Base-by-base conservation (phyloP, 2,888 invertebrate species). In the Pyrochroa serraticornis region DNA sequence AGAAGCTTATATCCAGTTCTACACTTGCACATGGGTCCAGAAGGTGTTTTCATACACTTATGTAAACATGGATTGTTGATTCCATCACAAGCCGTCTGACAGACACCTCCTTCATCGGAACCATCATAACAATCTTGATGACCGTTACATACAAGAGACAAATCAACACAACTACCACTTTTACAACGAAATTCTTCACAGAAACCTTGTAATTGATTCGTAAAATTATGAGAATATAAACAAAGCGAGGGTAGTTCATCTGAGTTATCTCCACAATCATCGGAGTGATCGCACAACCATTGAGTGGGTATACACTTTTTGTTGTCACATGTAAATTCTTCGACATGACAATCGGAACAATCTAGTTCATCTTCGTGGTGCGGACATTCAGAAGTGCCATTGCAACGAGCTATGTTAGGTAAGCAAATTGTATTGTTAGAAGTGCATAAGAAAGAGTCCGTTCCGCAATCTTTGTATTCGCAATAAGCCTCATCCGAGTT, bases 191-290 rank as follows among this genome's bases (percentile, higher is more conserved):
- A 66, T 58, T 82, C 73, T 34, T 77, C 68, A 60, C 83, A 83
- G 10, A 75, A 64, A 31, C 47, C 44, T 6, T 35, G 6, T 50
- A 32, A 44, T 8, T 41, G 22, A 12, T 22, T 10, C 12, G 34
- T 44, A 32, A 48, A 44, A n/a, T 36, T 30, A 9, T 44, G 34
- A 3, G 32, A 22, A 35, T 34, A 51, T 12, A 37, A 33, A 54
- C 72, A 71, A 12, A 67, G 42, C 13, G 53, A 34, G 1, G 31
- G 10, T 22, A 61, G 42, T 59, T 93, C 93, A 71, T 93, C 93
- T 0, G 88, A 87, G 7, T 84, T 84, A 70, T 93, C 92, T 0
- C 75, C 75, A 72, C 93, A 93, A 71, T 93, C 90, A 46, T 83
- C 80, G 0, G 74, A 71, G 0, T 83, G 81, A 67, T 92, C 83